Base-by-base conservation (phyloP, 2,797 vertebrate species). In the Diceros bicornis region DNA sequence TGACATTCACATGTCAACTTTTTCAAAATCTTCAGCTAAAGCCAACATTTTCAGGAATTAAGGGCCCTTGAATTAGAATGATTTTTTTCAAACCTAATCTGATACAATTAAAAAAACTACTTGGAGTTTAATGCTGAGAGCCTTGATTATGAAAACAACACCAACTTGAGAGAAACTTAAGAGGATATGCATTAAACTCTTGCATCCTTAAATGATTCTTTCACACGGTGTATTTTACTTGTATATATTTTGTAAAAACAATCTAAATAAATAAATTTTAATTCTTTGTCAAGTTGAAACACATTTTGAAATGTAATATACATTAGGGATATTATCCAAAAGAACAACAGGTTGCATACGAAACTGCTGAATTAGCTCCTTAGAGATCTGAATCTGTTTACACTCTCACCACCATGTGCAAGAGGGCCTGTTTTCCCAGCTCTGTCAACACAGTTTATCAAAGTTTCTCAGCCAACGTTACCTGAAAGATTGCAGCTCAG, bases 21-120 rank as follows among this genome's bases (percentile, higher is more conserved):
- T 89, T 79, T 66, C 55, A 95, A 96, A 91, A 79, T 72, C 29
- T 95, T 88, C 10, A 94, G 64, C 50, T 79, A 95, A 95, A 90
- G 44, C 27, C n/a, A 96, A 21, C 14, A 77, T 92, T 91, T 93
- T 93, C 21, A 87, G n/a, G 27, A 97, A 79, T 92, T 74, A 96
- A 84, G 27, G 52, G 32, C 18, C 61, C 13, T 59, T 88, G 16
- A n/a, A 83, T 68, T 69, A 71, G 55, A 57, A 50, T 74, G 13
- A 85, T 14, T 50, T 94, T 64, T 92, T 78, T 59, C 37, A 93
- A 91, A 82, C 9, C 14, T 12, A 87, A 72, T 37, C 23, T 72
- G 50, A 87, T 64, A 83, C n/a, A 59, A 21, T 41, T 82, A 7
- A n/a, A 71, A 55, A 87, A 86, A 59, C 47, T 85, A 64, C 32